Conservation (phyloP, 2,888 invertebrate genomes). For the Notocelia uddmanniana region DNA sequence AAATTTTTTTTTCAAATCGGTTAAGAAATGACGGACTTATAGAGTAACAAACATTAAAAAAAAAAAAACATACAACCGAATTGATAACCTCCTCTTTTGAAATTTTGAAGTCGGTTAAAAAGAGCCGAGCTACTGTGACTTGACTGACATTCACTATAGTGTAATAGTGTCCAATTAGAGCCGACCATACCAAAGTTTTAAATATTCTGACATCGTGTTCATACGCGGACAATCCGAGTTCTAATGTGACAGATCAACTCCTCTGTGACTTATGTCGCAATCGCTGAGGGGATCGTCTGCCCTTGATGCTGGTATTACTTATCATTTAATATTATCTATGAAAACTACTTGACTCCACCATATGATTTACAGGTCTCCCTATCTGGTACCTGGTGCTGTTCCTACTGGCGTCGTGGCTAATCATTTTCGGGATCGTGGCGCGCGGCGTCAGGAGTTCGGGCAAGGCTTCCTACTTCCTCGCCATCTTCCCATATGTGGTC, state of each 20-base stretch:
- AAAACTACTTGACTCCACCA: background rate
- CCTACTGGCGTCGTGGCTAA: slow-evolving; percentile 88
- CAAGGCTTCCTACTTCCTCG: slow-evolving; percentile 95
- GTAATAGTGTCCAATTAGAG: too few relatives aligned
- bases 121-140: too few relatives aligned
- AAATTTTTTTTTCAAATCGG: too few relatives aligned
- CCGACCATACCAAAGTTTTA: background rate
- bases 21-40: too few relatives aligned
- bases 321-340: background rate
- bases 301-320: background rate
- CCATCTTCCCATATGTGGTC: slow-evolving; percentile 93
- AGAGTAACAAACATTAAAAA: too few relatives aligned
- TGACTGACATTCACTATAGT: too few relatives aligned
- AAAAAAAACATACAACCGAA: too few relatives aligned
- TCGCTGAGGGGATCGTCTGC: background rate
- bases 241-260: too few relatives aligned
- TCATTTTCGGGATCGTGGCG: slow-evolving; percentile 89
- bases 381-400: slow-evolving; percentile 90
- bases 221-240: background rate
- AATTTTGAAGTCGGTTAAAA: too few relatives aligned
- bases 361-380: slow-evolving; percentile 78
- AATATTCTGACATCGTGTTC: too few relatives aligned
- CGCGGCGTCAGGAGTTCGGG: slow-evolving; percentile 92
- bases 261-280: background rate
- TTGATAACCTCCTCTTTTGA: too few relatives aligned